These are phyloP conservation scores for Globodera rostochiensis DNA, from an alignment of 1,140 invertebrate species.

Conservation along the genomic window DNA sequence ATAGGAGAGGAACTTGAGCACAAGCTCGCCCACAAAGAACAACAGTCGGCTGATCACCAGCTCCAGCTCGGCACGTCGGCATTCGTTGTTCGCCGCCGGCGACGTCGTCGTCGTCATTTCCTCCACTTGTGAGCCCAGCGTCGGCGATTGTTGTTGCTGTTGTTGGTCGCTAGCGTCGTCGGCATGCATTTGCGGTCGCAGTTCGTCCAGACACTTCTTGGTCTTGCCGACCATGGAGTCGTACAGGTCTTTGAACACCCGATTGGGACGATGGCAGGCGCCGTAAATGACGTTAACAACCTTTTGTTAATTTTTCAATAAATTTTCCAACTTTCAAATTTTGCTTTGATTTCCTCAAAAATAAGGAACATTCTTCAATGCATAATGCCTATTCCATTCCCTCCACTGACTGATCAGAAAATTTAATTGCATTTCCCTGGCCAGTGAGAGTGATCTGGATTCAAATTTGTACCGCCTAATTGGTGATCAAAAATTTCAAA, in stretches of 20 bases:
- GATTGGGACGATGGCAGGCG: constrained; percentile 27
- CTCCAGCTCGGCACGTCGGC: constrained; percentile 19
- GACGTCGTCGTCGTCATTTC: not conserved
- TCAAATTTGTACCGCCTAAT: no score
- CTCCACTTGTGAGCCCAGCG: not conserved
- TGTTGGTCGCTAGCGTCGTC: not conserved
- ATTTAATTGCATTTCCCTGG: no score
- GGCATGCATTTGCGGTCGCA: not conserved
- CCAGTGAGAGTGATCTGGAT: no score
- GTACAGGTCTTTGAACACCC: constrained; percentile 11
- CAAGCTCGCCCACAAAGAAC: constrained; percentile 39
- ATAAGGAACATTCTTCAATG: no score
- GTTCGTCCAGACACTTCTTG: not conserved
- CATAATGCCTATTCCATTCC: no score
- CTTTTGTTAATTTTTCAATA: not conserved
- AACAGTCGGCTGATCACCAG: constrained; percentile 27
- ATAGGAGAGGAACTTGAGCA: constrained; percentile 39
- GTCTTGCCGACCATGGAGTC: not conserved
- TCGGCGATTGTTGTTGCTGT: not conserved
- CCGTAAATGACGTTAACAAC: constrained; percentile 32
- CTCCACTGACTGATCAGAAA: no score
- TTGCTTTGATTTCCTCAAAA: no score
- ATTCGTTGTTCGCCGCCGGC: not conserved
- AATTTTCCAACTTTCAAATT: not conserved
- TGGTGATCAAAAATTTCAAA: no score